phyloP scores from a whole-genome alignment of 2,113 vertebrate genomes.

The Xerus inauris region DNA sequence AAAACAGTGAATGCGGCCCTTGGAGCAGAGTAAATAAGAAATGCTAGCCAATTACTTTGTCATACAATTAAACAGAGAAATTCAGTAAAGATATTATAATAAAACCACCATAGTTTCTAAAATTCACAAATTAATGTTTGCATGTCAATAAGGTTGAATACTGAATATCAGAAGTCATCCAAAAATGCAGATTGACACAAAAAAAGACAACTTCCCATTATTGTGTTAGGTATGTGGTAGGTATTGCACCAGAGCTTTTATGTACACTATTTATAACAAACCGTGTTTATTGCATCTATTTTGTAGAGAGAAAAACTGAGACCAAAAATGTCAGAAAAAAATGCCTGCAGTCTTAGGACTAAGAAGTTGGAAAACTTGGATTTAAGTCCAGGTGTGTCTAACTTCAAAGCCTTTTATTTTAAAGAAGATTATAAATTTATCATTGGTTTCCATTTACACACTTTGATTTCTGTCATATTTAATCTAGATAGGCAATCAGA shows the following conservation, averaged over 20 bases:
- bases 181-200: not conserved
- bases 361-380: not conserved
- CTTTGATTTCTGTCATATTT: not conserved
- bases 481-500: not conserved
- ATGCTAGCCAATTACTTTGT: not conserved
- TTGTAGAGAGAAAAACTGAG: not conserved
- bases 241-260: not conserved
- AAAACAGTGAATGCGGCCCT: not conserved
- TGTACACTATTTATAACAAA: not conserved
- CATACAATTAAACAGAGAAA: conserved; percentile 1
- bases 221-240: not conserved
- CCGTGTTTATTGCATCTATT: not conserved
- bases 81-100: not conserved
- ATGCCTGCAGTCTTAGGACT: not conserved
- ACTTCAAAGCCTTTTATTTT: not conserved
- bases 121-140: not conserved
- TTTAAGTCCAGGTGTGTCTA: not conserved
- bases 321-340: not conserved
- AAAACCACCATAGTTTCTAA: not conserved
- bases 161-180: not conserved
- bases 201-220: not conserved
- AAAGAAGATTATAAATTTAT: not conserved
- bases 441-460: not conserved
- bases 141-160: not conserved
- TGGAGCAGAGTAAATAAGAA: not conserved